phyloP scores from a whole-genome alignment of 2,797 vertebrate genomes.

The Ficedula albicollis region DNA sequence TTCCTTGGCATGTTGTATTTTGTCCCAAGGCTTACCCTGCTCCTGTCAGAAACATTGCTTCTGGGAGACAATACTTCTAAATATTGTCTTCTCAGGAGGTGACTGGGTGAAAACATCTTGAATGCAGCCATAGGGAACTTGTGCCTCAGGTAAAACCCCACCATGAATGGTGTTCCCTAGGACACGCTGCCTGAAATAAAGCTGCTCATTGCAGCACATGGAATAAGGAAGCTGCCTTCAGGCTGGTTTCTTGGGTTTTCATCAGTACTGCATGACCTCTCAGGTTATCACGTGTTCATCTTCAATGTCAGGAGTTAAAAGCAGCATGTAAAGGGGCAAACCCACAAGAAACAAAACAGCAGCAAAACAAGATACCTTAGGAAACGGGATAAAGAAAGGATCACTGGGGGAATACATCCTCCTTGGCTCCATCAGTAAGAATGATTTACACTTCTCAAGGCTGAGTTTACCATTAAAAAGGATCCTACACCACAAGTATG shows the following conservation, averaged over 20 bases:
- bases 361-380: not conserved
- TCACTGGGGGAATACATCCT: not conserved
- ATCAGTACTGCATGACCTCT: not conserved
- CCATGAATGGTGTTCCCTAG: not conserved
- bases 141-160: not conserved
- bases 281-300: not conserved
- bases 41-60: not conserved
- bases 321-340: not conserved
- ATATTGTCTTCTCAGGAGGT: not conserved
- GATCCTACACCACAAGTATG: not conserved
- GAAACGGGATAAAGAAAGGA: not conserved
- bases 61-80: not conserved
- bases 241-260: not conserved
- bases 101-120: not conserved
- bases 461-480: slow-evolving; percentile 33
- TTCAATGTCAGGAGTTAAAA: not conserved
- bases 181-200: not conserved
- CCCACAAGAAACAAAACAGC: not conserved
- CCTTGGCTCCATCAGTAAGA: not conserved
- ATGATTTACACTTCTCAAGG: slow-evolving; percentile 21
- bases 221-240: not conserved
- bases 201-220: not conserved
- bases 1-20: not conserved
- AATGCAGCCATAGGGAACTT: not conserved
- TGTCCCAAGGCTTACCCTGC: not conserved